phyloP scores from a whole-genome alignment of 2,113 vertebrate genomes.

The Zosterops japonicus region DNA sequence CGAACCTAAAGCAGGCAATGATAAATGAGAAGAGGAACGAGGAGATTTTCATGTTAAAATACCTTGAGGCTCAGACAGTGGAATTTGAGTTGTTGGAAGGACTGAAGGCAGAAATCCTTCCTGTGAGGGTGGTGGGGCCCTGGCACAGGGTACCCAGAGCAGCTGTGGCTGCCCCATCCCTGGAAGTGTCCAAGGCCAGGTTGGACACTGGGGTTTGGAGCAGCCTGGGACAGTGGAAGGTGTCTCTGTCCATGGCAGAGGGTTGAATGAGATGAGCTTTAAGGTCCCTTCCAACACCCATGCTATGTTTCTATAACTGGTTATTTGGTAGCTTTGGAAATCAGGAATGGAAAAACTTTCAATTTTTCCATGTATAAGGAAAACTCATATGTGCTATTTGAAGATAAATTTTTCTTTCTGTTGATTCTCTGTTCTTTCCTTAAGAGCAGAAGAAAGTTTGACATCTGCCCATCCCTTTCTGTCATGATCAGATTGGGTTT shows the following conservation, averaged over 20 bases:
- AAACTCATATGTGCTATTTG: not conserved
- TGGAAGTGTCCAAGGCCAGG: not conserved
- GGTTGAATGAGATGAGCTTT: not conserved
- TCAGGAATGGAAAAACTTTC: not conserved
- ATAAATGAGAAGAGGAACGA: not conserved
- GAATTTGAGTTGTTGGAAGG: not conserved
- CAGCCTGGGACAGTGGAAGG: not conserved
- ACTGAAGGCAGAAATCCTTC: not conserved
- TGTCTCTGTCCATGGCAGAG: not conserved
- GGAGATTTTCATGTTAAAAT: not conserved
- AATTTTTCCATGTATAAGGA: not conserved
- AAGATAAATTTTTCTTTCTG: not conserved
- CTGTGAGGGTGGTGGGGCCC: not conserved
- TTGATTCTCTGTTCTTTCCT: not conserved
- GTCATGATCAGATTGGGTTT: not conserved
- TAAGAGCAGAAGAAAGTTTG: not conserved
- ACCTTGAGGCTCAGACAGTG: not conserved
- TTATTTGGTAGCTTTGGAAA: not conserved
- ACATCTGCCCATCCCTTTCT: not conserved
- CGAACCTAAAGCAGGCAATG: not conserved
- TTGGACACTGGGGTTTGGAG: accelerated
- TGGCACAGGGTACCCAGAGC: not conserved
- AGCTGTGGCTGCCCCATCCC: not conserved
- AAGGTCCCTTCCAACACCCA: not conserved
- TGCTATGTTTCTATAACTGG: not conserved